Evolutionary conservation across 2,113 vertebrate genomes (phyloP).

Genomic region (Callochromis pleurospilus): DNA sequence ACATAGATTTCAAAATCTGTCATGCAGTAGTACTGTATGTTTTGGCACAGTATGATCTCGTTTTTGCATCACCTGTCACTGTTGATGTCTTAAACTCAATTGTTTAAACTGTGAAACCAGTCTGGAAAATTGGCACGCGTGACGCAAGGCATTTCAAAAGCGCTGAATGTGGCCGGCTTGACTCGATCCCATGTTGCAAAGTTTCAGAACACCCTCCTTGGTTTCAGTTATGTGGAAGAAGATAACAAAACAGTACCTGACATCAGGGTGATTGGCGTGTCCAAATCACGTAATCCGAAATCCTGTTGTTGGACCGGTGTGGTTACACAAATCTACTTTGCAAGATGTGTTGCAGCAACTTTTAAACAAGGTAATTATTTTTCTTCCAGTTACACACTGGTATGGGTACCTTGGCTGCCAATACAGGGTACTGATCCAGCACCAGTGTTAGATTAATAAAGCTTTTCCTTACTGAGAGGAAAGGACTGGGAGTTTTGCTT

Average conservation of each 20-base stretch:
- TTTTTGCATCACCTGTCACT: background rate
- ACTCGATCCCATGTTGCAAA: background rate
- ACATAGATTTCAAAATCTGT: background rate
- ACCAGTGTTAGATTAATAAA: background rate
- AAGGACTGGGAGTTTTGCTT: background rate
- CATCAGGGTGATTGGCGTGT: constrained; percentile 10
- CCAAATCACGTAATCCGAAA: background rate
- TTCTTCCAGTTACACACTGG: background rate
- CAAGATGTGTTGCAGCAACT: background rate
- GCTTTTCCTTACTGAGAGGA: background rate
- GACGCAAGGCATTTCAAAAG: background rate
- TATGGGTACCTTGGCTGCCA: background rate
- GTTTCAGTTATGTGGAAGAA: background rate
- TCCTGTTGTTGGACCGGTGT: background rate
- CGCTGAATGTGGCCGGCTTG: background rate
- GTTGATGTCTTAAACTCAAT: background rate
- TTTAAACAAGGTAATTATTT: background rate
- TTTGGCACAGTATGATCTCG: no score
- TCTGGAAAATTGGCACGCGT: background rate
- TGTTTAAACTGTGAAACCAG: constrained; percentile 16
- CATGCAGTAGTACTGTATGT: background rate
- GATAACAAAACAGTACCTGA: background rate
- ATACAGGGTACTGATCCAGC: background rate
- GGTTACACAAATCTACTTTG: background rate
- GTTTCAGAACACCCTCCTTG: background rate